Base-by-base conservation (phyloP, 2,113 vertebrate genomes). In the Ginglymostoma cirratum region DNA sequence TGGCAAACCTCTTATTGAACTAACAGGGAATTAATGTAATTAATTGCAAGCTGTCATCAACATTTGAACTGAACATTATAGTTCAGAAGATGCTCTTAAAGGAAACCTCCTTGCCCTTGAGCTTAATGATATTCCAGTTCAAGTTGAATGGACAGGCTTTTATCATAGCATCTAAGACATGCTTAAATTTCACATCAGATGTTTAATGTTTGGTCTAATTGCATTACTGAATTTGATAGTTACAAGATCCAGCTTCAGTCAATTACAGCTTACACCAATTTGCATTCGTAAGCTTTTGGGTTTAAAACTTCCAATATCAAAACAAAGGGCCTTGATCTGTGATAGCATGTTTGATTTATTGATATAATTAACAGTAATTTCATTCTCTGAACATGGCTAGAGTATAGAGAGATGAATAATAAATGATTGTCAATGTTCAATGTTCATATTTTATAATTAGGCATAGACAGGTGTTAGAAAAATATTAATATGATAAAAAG, bases 401-500 rank as follows among this genome's bases (percentile, higher is more conserved):
- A 96, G 83, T 94, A 48, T 34, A 21, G 66, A 61, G 94, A 96
- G 96, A 15, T 94, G 61, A 96, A 96, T 2, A 55, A 42, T 17
- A 6, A 0, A 3, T 96, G 96, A 95, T 96, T 72, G 15, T 61
- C 86, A 0, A 34, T 96, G 8, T 2, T 96, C 93, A 96, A 0
- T 96, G 42, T 78, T 96, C 94, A 76, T 96, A 6, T 94, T 95
- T 96, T 95, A 76, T 96, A 96, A 89, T 96, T 96, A 14, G 38
- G 0, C 0, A 19, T 96, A 94, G 96, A 3, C 61, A 78, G 27
- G 69, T 52, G 87, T 96, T 87, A 42, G n/a, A 85, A 42, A 83
- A 96, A 95, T 95, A 76, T 96, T 76, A 94, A n/a, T 0, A 0
- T 55, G n/a, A 48, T 72, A 86, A 95, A 95, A 76, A 96, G 70